phyloP scores from a whole-genome alignment of 2,797 vertebrate species.

The Ptychadena robeensis region DNA sequence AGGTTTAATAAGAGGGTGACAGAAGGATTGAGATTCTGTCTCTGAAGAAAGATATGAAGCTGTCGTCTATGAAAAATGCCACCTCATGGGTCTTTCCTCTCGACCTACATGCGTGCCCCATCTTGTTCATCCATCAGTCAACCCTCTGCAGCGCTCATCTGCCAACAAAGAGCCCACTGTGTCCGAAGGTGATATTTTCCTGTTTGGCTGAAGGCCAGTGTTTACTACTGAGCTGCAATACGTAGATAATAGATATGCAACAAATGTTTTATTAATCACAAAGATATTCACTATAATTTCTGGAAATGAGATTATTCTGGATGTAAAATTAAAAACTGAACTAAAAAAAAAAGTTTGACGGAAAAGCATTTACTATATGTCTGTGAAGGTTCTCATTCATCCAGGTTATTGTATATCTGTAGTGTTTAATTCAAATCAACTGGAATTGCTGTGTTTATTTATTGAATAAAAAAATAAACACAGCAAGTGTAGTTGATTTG shows the following conservation, averaged over 20 bases:
- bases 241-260: neutral
- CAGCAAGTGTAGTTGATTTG: too few species aligned
- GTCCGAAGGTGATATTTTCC: conserved; percentile 1
- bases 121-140: conserved; percentile 41
- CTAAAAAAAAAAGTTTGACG: too few species aligned
- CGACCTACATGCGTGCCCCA: conserved; percentile 13
- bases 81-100: conserved; percentile 1
- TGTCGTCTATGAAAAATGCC: conserved; percentile 36
- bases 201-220: neutral
- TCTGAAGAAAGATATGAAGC: conserved; percentile 32
- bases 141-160: conserved; percentile 13
- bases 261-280: neutral
- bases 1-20: conserved; percentile 55
- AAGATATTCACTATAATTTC: too few species aligned
- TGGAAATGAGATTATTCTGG: neutral
- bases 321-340: too few species aligned
- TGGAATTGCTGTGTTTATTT: too few species aligned
- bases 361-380: too few species aligned
- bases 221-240: neutral
- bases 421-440: too few species aligned
- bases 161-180: neutral
- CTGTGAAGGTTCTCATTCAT: too few species aligned
- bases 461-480: too few species aligned
- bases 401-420: too few species aligned
- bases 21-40: conserved; percentile 42